Base-by-base conservation (phyloP, 1,140 invertebrate species). In the Drosophila teissieri region DNA sequence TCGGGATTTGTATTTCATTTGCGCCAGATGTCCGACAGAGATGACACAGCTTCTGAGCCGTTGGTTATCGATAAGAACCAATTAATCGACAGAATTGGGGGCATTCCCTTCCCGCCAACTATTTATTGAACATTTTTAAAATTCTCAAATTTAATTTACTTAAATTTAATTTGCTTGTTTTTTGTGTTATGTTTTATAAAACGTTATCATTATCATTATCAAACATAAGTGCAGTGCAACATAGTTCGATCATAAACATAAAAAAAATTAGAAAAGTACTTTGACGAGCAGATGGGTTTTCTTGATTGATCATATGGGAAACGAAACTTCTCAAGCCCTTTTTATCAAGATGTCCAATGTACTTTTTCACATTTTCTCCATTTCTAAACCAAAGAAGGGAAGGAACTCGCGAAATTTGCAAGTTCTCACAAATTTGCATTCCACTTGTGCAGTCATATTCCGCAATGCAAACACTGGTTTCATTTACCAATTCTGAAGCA, bases 11-110 rank as follows among this genome's bases (percentile, higher is more conserved):
- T 24, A 44, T 36, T 42, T n/a, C 0, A 52, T 68, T 68, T 65
- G 61, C 60, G 45, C 64, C 64, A 65, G 36, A 64, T 63, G 61
- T 63, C 55, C 17, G 14, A 7, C 2, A 24, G 60, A 10, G 60
- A 63, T 63, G 60, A 8, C 54, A 63, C 37, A 19, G 12, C 0
- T 11, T 0, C 8, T 0, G n/a, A 11, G 19, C 10, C 4, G 6
- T 15, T 17, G 12, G 3, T 5, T 4, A 5, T 14, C 12, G 11
- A 11, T 19, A 8, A 2, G 0, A 36, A 67, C 40, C 58, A 60
- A 51, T 5, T 31, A 6, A 49, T 40, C 64, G 64, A 67, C 51
- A 34, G 2, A n/a, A 22, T 22, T 5, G 22, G 15, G n/a, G 22
- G 10, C 2, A 3, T 5, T 60, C 31, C 31, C 8, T 31, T 31